These are phyloP conservation scores for Steatocranus sp. DNA, from an alignment of 2,797 vertebrate species.

Conservation along the genomic window DNA sequence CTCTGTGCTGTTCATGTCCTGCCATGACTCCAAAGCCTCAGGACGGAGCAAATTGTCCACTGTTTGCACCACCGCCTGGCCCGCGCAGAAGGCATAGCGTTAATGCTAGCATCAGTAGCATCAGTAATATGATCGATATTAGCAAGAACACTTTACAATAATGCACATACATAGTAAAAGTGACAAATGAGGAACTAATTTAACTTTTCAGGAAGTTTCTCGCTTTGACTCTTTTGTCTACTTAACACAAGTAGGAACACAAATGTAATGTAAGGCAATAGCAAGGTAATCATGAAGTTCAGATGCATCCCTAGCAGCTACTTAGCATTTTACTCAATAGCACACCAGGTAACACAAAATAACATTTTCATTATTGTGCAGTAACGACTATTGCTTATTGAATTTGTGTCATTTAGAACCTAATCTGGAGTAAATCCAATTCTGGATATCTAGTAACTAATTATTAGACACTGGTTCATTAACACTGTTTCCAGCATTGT, in stretches of 20 bases:
- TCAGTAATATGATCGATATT: background rate
- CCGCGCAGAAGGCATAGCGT: background rate
- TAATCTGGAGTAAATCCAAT: slow-evolving; percentile 2
- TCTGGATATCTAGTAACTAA: slow-evolving; percentile 46
- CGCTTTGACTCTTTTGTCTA: background rate
- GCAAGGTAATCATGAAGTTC: background rate
- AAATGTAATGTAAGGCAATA: background rate
- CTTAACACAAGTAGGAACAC: background rate
- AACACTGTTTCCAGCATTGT: background rate
- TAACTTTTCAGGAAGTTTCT: background rate
- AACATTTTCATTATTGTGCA: background rate
- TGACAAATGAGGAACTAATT: background rate
- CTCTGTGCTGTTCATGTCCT: slow-evolving; percentile 92
- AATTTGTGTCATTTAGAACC: slow-evolving; percentile 4
- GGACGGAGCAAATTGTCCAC: slow-evolving; percentile 90
- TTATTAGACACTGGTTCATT: slow-evolving; percentile 37
- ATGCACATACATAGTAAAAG: background rate
- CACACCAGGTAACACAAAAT: background rate
- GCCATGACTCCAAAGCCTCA: slow-evolving; percentile 89
- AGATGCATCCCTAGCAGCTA: background rate
- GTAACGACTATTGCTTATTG: background rate
- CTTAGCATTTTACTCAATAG: background rate
- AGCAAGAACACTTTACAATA: background rate
- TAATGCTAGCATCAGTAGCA: background rate
- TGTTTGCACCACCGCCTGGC: slow-evolving; percentile 89